Percentiles rank a stretch among this genome's conserved stretches.
Evolutionary conservation across 2,888 invertebrate genomes (phyloP).

Genomic region (Marronus borbonicus): DNA sequence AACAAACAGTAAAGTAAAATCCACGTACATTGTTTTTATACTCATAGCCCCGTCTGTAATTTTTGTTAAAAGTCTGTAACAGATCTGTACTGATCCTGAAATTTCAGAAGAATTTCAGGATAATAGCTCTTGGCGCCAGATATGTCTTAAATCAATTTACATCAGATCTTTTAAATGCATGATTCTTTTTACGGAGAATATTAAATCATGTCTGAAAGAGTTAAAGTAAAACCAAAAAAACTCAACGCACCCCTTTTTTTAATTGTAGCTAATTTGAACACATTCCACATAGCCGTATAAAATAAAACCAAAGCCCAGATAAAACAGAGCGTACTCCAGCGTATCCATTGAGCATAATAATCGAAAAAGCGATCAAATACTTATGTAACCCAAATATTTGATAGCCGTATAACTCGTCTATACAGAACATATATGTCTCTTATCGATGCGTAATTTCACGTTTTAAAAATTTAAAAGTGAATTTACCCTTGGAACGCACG

Average conservation of each 20-base stretch:
- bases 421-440: conserved; percentile 2
- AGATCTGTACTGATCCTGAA: too few species aligned
- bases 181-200: too few species aligned
- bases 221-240: not conserved
- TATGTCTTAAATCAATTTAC: too few species aligned
- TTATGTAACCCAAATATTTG: conserved; percentile 46
- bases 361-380: conserved; percentile 47
- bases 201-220: not conserved
- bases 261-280: not conserved
- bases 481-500: conserved; percentile 60
- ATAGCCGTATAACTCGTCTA: conserved; percentile 32
- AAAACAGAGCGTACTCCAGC: not conserved
- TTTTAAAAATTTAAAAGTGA: conserved; percentile 55
- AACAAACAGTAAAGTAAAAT: too few species aligned
- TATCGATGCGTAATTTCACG: conserved; percentile 50
- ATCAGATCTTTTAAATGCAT: too few species aligned
- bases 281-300: not conserved
- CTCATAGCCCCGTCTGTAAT: too few species aligned
- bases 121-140: too few species aligned
- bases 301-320: not conserved
- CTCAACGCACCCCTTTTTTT: not conserved
- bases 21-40: too few species aligned
- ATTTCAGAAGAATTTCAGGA: too few species aligned
- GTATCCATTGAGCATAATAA: conserved; percentile 23
- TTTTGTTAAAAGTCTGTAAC: too few species aligned